A percentile compares a stretch with the other conserved stretches of the same genome.
Conservation (phyloP, 2,113 vertebrate genomes). For the Hippocampus guttulatus region DNA sequence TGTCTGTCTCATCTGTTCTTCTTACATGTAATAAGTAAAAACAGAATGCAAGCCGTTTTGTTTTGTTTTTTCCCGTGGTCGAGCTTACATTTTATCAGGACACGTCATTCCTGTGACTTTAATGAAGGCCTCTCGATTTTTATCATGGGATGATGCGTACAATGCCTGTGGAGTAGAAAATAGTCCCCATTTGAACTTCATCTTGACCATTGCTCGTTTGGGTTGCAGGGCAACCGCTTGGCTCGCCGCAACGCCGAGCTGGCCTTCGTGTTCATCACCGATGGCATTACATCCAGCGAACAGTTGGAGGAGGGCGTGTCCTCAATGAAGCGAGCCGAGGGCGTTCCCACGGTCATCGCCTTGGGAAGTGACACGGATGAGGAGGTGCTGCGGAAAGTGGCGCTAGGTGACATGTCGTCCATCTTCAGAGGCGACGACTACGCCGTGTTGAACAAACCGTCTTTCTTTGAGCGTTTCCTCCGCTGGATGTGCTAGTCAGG, state of each 20-base stretch:
- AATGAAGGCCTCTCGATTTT: too few relatives aligned
- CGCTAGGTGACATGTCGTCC: conserved; percentile 83
- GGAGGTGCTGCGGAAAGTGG: conserved; percentile 82
- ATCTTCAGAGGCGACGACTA: conserved; percentile 86
- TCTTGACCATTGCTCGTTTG: neutral
- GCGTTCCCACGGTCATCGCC: conserved; percentile 85
- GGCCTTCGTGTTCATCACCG: conserved; percentile 90
- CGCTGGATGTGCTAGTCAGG: conserved; percentile 79
- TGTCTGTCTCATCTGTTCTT: neutral
- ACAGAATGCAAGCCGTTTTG: neutral
- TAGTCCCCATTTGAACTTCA: neutral
- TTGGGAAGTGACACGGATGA: conserved; percentile 82
- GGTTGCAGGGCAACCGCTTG: conserved; percentile 26
- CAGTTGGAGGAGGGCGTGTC: conserved; percentile 84
- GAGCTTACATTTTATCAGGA: neutral
- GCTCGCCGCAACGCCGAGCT: conserved; percentile 83
- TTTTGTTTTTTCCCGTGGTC: neutral
- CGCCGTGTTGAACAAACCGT: conserved; percentile 72
- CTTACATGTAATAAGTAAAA: neutral
- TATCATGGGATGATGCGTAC: too few relatives aligned
- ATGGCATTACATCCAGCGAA: conserved; percentile 79
- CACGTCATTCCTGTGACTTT: too few relatives aligned
- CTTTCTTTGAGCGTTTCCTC: conserved; percentile 90
- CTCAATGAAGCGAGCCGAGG: conserved; percentile 86
- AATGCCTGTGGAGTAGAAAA: neutral